Conservation (phyloP, 2,113 vertebrate species). For the Varanus komodoensis region DNA sequence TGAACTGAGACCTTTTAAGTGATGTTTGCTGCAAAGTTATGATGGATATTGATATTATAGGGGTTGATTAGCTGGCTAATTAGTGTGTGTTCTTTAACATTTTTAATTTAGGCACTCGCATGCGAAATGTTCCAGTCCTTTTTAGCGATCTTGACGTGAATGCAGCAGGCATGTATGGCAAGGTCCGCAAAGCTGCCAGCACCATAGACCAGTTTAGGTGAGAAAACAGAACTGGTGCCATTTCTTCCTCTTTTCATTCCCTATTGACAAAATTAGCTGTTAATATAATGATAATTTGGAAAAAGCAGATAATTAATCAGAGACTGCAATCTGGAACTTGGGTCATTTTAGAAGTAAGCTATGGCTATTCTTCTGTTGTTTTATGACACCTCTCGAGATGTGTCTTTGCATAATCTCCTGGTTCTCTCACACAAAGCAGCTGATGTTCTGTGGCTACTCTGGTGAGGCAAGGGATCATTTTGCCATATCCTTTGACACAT, state of each 20-base stretch:
- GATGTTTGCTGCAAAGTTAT: not conserved
- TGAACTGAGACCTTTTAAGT: not conserved
- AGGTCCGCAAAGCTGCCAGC: slow-evolving; percentile 94
- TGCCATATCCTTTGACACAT: not conserved
- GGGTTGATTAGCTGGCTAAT: not conserved
- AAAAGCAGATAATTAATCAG: not conserved
- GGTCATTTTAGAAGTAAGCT: not conserved
- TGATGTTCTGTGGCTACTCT: rapidly evolving
- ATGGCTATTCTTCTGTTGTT: not conserved
- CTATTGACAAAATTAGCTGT: too few relatives aligned
- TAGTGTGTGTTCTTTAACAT: not conserved
- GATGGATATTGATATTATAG: not conserved
- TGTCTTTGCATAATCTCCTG: not conserved
- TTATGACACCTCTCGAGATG: not conserved
- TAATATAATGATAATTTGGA: not conserved
- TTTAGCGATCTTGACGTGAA: slow-evolving; percentile 86
- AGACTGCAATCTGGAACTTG: not conserved
- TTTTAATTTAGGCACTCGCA: slow-evolving; percentile 81
- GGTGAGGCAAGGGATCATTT: not conserved
- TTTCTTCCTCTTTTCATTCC: not conserved
- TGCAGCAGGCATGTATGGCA: slow-evolving; percentile 87
- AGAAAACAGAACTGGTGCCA: slow-evolving; percentile 8
- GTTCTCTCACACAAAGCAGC: not conserved
- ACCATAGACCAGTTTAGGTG: slow-evolving; percentile 96
- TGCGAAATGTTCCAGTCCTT: slow-evolving; percentile 91